A percentile compares a stretch with the other conserved stretches of the same genome.
phyloP scores from a whole-genome alignment of 2,797 vertebrate genomes.

The Syncerus caffer region DNA sequence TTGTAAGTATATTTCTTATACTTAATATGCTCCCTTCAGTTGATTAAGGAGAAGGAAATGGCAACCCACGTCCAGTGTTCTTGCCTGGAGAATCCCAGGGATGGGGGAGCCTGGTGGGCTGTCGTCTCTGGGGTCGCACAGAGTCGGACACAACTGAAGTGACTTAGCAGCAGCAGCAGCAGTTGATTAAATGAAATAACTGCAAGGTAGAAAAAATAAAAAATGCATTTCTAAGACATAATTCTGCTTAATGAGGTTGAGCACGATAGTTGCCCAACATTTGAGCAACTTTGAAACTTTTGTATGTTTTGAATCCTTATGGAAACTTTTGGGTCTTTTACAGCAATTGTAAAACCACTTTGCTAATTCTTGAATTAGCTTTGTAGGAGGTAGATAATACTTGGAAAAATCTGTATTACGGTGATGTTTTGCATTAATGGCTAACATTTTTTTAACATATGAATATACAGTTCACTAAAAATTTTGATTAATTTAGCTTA shows the following conservation, averaged over 20 bases:
- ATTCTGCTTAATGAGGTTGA: not conserved
- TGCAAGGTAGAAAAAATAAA: not conserved
- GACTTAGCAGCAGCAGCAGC: too few relatives aligned
- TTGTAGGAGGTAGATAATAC: not conserved
- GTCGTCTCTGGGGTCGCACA: too few relatives aligned
- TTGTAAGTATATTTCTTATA: not conserved
- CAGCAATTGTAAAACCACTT: not conserved
- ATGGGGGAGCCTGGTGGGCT: too few relatives aligned
- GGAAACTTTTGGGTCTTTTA: not conserved
- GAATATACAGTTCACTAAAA: not conserved
- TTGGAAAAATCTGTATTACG: not conserved
- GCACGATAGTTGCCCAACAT: not conserved
- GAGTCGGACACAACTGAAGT: too few relatives aligned
- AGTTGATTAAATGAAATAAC: not conserved
- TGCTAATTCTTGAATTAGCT: not conserved
- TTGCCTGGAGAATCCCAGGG: too few relatives aligned
- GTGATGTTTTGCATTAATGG: not conserved
- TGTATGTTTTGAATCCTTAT: not conserved
- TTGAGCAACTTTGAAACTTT: not conserved
- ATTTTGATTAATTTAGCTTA: not conserved
- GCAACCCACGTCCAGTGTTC: too few relatives aligned
- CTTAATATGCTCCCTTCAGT: not conserved
- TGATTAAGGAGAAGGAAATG: not conserved
- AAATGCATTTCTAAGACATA: not conserved
- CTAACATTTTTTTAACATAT: not conserved